phyloP scores from a whole-genome alignment of 1,140 invertebrate genomes.

The Maniola jurtina region DNA sequence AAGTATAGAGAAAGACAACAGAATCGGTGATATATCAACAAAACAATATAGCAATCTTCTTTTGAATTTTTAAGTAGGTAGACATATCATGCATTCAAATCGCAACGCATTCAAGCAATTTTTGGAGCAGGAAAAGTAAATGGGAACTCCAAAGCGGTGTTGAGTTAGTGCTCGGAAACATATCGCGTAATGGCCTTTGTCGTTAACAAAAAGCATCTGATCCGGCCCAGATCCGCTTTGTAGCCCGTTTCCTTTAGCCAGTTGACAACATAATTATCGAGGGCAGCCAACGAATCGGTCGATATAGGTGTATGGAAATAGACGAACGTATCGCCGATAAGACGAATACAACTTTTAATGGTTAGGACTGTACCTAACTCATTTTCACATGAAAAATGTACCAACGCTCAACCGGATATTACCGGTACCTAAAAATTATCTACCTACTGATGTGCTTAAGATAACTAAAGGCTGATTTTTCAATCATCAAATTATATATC shows the following conservation, averaged over 20 bases:
- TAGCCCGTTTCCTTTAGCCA: constrained; percentile 53
- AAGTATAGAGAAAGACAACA: no score
- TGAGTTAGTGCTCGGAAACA: constrained; percentile 55
- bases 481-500: no score
- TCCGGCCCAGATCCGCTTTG: constrained; percentile 64
- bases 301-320: constrained; percentile 28
- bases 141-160: constrained; percentile 58
- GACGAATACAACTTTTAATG: not conserved
- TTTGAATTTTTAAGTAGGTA: no score
- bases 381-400: not conserved
- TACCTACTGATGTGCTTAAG: no score
- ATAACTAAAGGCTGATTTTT: no score
- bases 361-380: not conserved
- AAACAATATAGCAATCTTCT: no score
- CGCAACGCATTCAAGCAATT: constrained; percentile 63
- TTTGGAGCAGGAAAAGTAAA: constrained; percentile 50
- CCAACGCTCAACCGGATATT: no score
- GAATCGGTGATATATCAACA: no score
- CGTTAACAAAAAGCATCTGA: constrained; percentile 66
- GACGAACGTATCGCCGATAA: not conserved
- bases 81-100: constrained; percentile 71
- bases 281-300: constrained; percentile 46
- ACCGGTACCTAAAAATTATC: no score
- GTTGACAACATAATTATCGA: constrained; percentile 74
- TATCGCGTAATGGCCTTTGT: constrained; percentile 72